Evolutionary conservation across 2,888 invertebrate genomes (phyloP).

Genomic region (Parochlus steinenii): DNA sequence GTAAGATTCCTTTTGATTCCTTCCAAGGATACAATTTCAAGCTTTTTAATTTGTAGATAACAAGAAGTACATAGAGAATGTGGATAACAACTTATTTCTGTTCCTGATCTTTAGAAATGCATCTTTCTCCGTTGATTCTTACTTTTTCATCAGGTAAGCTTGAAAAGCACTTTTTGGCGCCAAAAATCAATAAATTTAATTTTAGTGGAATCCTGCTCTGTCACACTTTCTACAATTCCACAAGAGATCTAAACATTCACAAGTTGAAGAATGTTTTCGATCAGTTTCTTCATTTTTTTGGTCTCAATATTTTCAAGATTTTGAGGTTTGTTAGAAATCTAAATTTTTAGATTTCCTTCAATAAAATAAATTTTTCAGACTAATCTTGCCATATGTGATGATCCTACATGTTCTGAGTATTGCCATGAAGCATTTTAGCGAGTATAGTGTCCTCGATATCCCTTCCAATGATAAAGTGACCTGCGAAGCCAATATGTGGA

Average conservation of each 20-base stretch:
- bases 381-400: conserved; percentile 43
- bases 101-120: conserved; percentile 37
- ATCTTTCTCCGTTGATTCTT: conserved; percentile 40
- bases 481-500: conserved; percentile 45
- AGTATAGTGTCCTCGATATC: conserved; percentile 33
- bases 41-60: conserved; percentile 31
- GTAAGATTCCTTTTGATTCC: conserved; percentile 20
- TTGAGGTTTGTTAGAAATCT: conserved; percentile 32
- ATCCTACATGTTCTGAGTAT: conserved; percentile 36
- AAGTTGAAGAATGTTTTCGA: conserved; percentile 32
- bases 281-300: conserved; percentile 34
- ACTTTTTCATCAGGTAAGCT: conserved; percentile 43
- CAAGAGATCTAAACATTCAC: conserved; percentile 33
- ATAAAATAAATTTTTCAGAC: conserved; percentile 24
- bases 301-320: conserved; percentile 36
- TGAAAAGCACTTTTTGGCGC: background rate
- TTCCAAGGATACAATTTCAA: conserved; percentile 14
- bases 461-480: conserved; percentile 38
- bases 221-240: conserved; percentile 41
- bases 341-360: conserved; percentile 9
- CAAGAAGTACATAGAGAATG: conserved; percentile 29
- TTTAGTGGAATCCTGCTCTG: conserved; percentile 42
- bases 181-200: conserved; percentile 13
- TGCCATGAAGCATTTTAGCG: conserved; percentile 30
- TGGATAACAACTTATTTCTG: conserved; percentile 28